Conservation (phyloP, 92 coral and sea anemone species). For the Pocillopora grandis region DNA sequence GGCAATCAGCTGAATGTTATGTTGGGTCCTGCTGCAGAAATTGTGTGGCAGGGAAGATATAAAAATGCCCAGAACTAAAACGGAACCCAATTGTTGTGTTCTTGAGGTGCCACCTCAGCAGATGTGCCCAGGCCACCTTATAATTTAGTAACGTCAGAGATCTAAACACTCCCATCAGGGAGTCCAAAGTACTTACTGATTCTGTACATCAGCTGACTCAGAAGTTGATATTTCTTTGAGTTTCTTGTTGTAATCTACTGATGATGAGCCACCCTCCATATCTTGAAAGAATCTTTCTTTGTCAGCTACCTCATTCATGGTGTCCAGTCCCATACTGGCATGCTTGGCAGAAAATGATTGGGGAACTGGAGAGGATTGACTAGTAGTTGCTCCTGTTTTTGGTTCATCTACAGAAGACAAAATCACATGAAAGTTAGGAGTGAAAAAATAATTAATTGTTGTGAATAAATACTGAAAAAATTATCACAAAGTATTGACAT, state of each 20-base stretch:
- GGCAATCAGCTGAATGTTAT: too few species aligned
- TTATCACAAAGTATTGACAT: too few species aligned
- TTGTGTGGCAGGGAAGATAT: too few species aligned
- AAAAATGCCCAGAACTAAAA: too few species aligned
- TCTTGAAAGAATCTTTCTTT: slow-evolving; percentile 75
- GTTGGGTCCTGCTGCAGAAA: too few species aligned
- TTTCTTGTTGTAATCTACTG: slow-evolving; percentile 75
- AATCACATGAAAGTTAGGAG: background rate
- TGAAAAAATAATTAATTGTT: too few species aligned
- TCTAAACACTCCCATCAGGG: too few species aligned
- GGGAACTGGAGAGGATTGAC: slow-evolving; percentile 55
- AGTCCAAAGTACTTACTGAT: background rate
- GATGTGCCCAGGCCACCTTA: too few species aligned
- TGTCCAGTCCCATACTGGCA: slow-evolving; percentile 70
- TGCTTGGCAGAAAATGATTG: slow-evolving; percentile 36
- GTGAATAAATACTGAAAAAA: too few species aligned
- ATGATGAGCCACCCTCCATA: slow-evolving; percentile 53
- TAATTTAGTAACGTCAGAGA: too few species aligned
- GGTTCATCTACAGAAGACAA: slow-evolving; percentile 30
- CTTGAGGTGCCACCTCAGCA: too few species aligned
- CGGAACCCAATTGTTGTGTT: too few species aligned
- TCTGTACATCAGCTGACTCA: slow-evolving; percentile 37
- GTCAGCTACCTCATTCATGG: slow-evolving; percentile 80
- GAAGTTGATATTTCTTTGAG: slow-evolving; percentile 73
- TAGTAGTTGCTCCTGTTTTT: slow-evolving; percentile 45